Conservation (phyloP, 2,888 invertebrate genomes). For the Galerucella nymphaeae region DNA sequence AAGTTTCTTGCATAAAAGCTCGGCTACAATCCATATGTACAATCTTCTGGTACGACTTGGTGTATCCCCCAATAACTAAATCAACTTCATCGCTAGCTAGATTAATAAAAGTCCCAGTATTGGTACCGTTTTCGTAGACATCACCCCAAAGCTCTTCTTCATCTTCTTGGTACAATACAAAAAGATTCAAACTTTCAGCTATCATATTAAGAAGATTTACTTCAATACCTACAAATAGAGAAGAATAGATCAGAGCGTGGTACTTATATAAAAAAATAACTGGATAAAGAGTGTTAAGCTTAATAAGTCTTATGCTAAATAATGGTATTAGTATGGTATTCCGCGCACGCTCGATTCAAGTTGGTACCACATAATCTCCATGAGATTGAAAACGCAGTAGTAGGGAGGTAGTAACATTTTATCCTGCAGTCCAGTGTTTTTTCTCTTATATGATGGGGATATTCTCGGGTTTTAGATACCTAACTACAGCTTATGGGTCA, state of each 20-base stretch:
- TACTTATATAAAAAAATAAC: neutral
- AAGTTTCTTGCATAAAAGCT: conserved; percentile 57
- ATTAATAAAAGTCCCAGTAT: conserved; percentile 52
- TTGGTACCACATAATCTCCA: too few relatives aligned
- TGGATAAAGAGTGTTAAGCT: neutral
- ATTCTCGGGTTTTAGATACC: too few relatives aligned
- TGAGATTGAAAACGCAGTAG: too few relatives aligned
- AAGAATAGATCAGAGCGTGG: neutral
- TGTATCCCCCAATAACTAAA: conserved; percentile 58
- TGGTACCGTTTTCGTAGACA: conserved; percentile 49
- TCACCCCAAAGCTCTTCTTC: conserved; percentile 36
- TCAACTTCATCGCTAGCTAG: conserved; percentile 53
- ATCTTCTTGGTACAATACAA: conserved; percentile 41
- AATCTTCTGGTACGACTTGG: conserved; percentile 52
- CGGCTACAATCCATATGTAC: conserved; percentile 55
- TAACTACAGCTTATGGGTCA: too few relatives aligned
- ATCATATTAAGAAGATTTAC: conserved; percentile 48
- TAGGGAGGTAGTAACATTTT: too few relatives aligned
- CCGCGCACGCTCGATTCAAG: too few relatives aligned
- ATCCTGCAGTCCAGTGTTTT: too few relatives aligned
- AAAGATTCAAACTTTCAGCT: conserved; percentile 46
- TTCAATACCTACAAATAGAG: conserved; percentile 35
- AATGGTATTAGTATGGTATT: fast-evolving
- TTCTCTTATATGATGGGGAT: too few relatives aligned
- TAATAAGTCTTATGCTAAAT: too few relatives aligned